These are phyloP conservation scores for Myanophis thanlyinensis DNA, from an alignment of 2,113 vertebrate species.

Conservation along the genomic window DNA sequence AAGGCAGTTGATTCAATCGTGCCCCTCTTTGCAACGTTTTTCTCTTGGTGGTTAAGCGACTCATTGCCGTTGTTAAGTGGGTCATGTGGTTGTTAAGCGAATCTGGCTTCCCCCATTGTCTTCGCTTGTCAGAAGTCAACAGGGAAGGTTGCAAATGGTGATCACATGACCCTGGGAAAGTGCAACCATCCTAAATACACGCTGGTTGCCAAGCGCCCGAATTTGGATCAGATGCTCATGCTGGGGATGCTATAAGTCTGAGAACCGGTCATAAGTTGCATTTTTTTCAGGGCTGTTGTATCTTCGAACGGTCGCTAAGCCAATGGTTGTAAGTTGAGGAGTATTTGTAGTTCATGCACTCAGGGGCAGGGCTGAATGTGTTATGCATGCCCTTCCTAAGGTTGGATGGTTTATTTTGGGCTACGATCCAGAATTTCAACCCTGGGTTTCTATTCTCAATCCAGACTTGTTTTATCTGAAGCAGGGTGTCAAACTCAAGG, in stretches of 20 bases:
- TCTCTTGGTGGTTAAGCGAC: not conserved
- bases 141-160: not conserved
- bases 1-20: not conserved
- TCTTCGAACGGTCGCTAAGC: not conserved
- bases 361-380: not conserved
- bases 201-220: not conserved
- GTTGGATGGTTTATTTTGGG: not conserved
- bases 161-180: not conserved
- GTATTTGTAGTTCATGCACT: not conserved
- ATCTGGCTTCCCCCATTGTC: not conserved
- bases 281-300: too few relatives aligned
- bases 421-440: not conserved
- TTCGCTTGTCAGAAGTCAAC: not conserved
- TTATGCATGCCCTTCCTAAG: not conserved
- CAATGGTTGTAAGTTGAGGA: not conserved
- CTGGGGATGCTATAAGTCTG: not conserved
- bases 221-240: not conserved
- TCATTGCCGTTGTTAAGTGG: not conserved
- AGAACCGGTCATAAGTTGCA: too few relatives aligned
- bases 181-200: not conserved
- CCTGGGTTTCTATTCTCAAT: not conserved
- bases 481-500: too few relatives aligned
- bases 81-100: not conserved
- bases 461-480: not conserved
- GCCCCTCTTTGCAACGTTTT: not conserved